Base-by-base conservation (phyloP, 1,140 invertebrate genomes). In the Drosophila cardini region DNA sequence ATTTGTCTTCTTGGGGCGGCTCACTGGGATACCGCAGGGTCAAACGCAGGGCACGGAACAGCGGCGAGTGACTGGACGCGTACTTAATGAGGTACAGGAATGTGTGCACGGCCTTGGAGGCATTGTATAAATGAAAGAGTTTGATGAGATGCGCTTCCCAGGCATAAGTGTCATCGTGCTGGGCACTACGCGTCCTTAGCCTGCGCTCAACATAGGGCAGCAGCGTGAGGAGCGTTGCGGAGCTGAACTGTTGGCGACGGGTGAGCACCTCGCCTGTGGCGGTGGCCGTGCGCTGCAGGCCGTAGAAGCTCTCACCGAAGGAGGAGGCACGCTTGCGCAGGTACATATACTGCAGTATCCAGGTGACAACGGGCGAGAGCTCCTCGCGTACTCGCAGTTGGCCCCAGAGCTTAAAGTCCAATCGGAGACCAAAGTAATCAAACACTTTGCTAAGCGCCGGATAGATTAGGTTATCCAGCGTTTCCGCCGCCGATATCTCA, bases 291-390 rank as follows among this genome's bases (percentile, higher is more conserved):
- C 90, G 64, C 13, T 91, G 90, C 15, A 91, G 55, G 10, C 90
- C 90, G 55, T 91, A 91, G 42, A 91, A 91, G 71, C 90, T 91
- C 40, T 91, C 90, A 0, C 90, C 90, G 40, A 91, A 90, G 1
- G 90, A 91, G 13, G 90, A 85, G 18, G 78, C 83, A 0, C 91
- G 60, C 13, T 92, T 90, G n/a, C 80, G 72, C 9, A 92, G 62
- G 40, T 92, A 92, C 6, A 92, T 43, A 38, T 91, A 90, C 60
- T 92, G 91, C 0, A 92, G 57, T 2, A 86, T 53, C 86, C 78
- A 91, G 10, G 90, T 91, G 1, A 92, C 18, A 10, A 83, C 18
- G 0, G 91, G 86, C 6, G 91, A 91, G 0, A 92, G 16, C 32
- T 92, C 91, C 55, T 91, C 91, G 13, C 65, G 48, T 9, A 91